Base-by-base conservation (phyloP, 2,888 invertebrate species). In the Drosophila maculinotata region DNA sequence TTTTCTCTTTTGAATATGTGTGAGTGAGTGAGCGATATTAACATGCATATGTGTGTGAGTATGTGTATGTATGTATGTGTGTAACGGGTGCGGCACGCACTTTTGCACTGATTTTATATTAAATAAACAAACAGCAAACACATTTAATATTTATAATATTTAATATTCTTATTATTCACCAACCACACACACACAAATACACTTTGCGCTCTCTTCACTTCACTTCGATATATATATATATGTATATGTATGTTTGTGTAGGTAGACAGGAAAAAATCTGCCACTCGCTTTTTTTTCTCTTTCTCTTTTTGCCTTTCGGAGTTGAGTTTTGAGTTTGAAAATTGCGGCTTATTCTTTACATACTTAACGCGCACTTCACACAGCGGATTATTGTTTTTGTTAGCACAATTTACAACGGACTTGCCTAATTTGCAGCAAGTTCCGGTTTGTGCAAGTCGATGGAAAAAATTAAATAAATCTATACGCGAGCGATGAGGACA, bases 231-330 rank as follows among this genome's bases (percentile, higher is more conserved):
- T 45, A 30, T 45, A 44, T 47, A 56, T 70, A 36, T 66, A 64
- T 65, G 65, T 69, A 66, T 77, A 60, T 63, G 64, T 59, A 64
- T 72, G 83, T 78, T 75, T 82, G 86, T 80, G 69, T 83, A 83
- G 87, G 81, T 81, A 81, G 87, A 81, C 87, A 84, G 75, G 78
- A 83, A 84, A 76, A 81, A 82, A 82, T 82, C 87, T 80, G 81
- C 84, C 75, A 77, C 81, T 81, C 87, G 83, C 67, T 83, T 83
- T 66, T 67, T 76, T 64, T 77, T n/a, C n/a, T n/a, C n/a, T n/a
- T n/a, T n/a, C n/a, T n/a, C n/a, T 57, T 79, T 57, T 62, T 62
- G 39, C 48, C 45, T 59, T 62, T 62, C 36, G 36, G 26, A 60
- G 57, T 57, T 58, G 51, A 23, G 51, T 42, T 60, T 57, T 58